Evolutionary conservation across 2,888 invertebrate genomes (phyloP), one percentile per base, ranked within the genome.

Genomic region (Cistogaster globosa): DNA sequence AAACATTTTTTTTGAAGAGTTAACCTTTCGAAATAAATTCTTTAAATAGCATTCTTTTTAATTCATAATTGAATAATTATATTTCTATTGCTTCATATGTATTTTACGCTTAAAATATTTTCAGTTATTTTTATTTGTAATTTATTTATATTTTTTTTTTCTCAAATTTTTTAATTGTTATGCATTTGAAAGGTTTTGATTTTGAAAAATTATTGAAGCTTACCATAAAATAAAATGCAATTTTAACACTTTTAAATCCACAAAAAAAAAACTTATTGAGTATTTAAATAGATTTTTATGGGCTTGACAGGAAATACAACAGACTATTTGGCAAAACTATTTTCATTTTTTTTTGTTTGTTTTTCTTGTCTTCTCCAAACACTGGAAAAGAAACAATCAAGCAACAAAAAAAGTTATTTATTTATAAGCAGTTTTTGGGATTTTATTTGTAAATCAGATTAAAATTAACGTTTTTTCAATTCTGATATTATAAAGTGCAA

Each of bases 261-360:
- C 32, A 32, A 32, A 32, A 32, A 32, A 32, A 32, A 32, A 32
- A 32, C 32, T 32, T 3, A 32, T 32, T 32, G 32, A 32, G 8
- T 32, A 36, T 55, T 65, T 20, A 38, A 60, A 63, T 42, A 42
- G 55, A 53, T 11, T 76, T 51, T 53, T 69, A 82, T 75, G 75
- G 82, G 82, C 75, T 82, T 75, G 85, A 82, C 85, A 85, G 85
- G 85, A 85, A 85, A 76, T 82, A 71, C 69, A 36, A 67, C 67
- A 82, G 85, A 85, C 85, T 82, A 79, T 78, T 74, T 74, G 77
- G 63, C 69, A 79, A 83, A 79, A 79, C 71, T 80, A 76, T 67
- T 69, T 38, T 42, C 51, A 65, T 42, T 18, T 62, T 62, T 42
- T 42, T 9, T 32, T 12, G 20, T 72, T 11, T 38, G n/a, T 38